These are phyloP conservation scores for Holocentrus rufus DNA, from an alignment of 2,797 vertebrate species.

Conservation along the genomic window DNA sequence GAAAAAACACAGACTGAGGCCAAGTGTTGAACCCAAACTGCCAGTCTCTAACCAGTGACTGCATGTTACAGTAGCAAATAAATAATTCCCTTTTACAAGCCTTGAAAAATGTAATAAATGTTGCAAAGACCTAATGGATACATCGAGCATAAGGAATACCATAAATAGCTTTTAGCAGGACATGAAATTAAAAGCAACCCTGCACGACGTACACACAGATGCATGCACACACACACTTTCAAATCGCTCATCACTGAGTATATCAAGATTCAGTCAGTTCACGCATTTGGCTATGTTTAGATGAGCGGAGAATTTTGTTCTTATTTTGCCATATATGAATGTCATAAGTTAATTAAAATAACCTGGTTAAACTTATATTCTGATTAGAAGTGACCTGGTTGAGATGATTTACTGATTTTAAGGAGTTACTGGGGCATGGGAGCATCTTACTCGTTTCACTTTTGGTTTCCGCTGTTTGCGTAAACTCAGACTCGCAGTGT, in stretches of 20 bases:
- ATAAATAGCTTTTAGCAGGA: background rate
- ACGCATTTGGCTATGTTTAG: background rate
- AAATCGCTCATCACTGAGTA: constrained; percentile 18
- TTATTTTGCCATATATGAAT: background rate
- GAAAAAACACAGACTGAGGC: background rate
- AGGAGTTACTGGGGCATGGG: background rate
- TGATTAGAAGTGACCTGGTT: too few species aligned
- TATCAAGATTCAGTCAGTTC: background rate
- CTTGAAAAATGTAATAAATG: constrained; percentile 1
- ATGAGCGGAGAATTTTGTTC: constrained; percentile 9
- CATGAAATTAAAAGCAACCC: constrained; percentile 10
- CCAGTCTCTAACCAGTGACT: too few species aligned
- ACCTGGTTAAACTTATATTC: too few species aligned
- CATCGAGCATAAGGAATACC: constrained; percentile 4
- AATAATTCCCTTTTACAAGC: constrained; percentile 6
- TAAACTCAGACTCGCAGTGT: too few species aligned
- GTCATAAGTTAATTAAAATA: too few species aligned
- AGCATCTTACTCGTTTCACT: background rate
- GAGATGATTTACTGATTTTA: background rate
- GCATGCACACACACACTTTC: background rate
- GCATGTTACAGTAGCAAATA: background rate
- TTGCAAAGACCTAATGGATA: constrained; percentile 20
- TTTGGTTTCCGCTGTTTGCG: background rate
- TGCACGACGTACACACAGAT: constrained; percentile 11
- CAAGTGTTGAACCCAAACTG: background rate